Evolutionary conservation across 92 coral and sea anemone genomes (phyloP).

Genomic region (Zoanthus solanderi): DNA sequence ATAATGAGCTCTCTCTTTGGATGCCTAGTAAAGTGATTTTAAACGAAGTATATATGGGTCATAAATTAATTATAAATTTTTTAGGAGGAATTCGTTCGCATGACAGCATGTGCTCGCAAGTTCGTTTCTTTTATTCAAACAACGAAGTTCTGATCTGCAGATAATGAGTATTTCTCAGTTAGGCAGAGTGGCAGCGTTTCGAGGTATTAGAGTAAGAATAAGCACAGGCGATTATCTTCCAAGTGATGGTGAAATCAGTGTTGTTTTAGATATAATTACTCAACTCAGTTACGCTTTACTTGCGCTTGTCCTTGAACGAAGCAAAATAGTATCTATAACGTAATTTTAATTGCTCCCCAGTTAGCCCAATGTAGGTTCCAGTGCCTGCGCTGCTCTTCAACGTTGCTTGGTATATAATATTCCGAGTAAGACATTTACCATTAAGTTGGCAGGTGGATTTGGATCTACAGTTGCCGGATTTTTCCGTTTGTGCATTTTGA

Average conservation of each 20-base stretch:
- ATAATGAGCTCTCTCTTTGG: no score
- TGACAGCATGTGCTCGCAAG: no score
- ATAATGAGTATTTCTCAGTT: background rate
- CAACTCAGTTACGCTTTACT: background rate
- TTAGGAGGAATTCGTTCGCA: no score
- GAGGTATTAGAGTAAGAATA: background rate
- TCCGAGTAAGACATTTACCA: background rate
- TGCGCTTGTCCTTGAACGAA: background rate
- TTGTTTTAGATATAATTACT: background rate
- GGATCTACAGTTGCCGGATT: no score
- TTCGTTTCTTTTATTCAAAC: background rate
- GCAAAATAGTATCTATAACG: background rate
- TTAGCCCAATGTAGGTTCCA: background rate
- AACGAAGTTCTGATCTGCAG: background rate
- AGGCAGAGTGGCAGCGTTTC: background rate
- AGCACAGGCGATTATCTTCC: background rate
- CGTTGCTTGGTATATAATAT: background rate
- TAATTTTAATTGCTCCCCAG: background rate
- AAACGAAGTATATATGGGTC: no score
- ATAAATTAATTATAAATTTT: no score
- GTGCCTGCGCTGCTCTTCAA: background rate
- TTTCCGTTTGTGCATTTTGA: no score
- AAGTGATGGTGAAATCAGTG: background rate
- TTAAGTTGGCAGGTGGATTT: no score
- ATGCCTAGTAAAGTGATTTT: no score